Base-by-base conservation (phyloP, 2,888 invertebrate genomes). In the Volucella bombylans region DNA sequence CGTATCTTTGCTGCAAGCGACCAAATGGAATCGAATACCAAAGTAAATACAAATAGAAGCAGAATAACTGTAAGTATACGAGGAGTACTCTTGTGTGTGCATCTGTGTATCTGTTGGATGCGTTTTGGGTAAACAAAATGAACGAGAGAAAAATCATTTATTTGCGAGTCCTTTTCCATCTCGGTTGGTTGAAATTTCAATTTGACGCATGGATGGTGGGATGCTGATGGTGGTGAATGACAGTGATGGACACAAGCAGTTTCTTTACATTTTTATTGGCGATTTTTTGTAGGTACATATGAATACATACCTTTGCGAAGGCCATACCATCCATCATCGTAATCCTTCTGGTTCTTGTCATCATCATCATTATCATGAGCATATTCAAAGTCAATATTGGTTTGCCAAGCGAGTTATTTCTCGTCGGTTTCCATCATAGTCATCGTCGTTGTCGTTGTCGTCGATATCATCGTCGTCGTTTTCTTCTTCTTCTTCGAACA, bases 321-420 rank as follows among this genome's bases (percentile, higher is more conserved):
- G 82, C 50, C 54, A 38, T 31, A 31, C 50, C 83, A 85, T 85
- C 76, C 76, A 72, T 85, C 85, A 80, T 80, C 49, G 67, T 71
- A 80, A 85, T 85, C 80, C 80, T 74, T 62, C 50, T 67, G 83
- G 54, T 76, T 71, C 74, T 80, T 67, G 68, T 80, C 85, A 72
- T 71, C 83, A 43, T 52, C 65, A 72, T 67, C 76, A 80, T 85
- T 76, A 81, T 76, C 72, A 55, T 80, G 76, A 80, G 85, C 80
- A 80, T 85, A 85, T 85, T 85, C 71, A 72, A 81, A 85, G 85
- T 81, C 85, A 85, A 85, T 80, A 85, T 85, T 85, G 71, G 71
- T 71, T 76, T 14, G 55, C 54, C 80, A 47, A 67, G 72, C 72
- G 12, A 64, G 62, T 39, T 62, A 64, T 54, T 68, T 31, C 64